Evolutionary conservation across 1,140 invertebrate genomes (phyloP), one percentile per base, ranked within the genome.

Genomic region (Pomacea maculata): DNA sequence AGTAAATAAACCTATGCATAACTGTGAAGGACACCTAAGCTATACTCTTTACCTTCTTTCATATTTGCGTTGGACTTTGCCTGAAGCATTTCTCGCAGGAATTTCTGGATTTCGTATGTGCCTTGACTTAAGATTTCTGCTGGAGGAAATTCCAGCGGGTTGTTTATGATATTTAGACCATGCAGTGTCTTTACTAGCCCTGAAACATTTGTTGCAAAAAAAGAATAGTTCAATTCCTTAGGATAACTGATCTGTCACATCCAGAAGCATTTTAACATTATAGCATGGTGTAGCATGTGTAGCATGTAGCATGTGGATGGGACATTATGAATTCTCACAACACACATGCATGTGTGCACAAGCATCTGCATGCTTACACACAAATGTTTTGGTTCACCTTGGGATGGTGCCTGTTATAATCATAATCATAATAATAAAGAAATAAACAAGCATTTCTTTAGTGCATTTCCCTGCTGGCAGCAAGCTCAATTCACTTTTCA

Each of bases 141-240:
- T 29, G 91, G 90, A 34, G 91, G 91, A 80, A 91, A 91, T 54
- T 90, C 89, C n/a, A 91, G 82, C 21, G 91, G 91, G 81, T 91
- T 91, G 81, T 87, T 87, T 34, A 81, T 85, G 54, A 91, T 89
- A 75, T 91, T 91, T 55, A 91, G 79, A n/a, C 90, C 90, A 87
- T 88, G 85, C 52, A 91, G 83, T 73, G 86, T 87, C 71, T 86
- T 88, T 12, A 91, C 87, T 75, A 88, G 83, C 80, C 90, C 90
- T 91, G 81, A 70, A 9, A 4, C n/a, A 8, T 55, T 82, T 21
- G 34, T 25, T 68, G 10, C 72, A 11, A 72, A 67, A 25, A 79
- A 45, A 61, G 10, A 17, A 34, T 8, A 70, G 64, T 65, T 7
- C 2, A 65, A 45, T 45, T 45, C 34, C 34, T 45, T 45, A 45